A percentile compares a stretch with the other conserved stretches of the same genome.
Evolutionary conservation across 2,888 invertebrate genomes (phyloP).

Genomic region (Neoaliturus tenellus): DNA sequence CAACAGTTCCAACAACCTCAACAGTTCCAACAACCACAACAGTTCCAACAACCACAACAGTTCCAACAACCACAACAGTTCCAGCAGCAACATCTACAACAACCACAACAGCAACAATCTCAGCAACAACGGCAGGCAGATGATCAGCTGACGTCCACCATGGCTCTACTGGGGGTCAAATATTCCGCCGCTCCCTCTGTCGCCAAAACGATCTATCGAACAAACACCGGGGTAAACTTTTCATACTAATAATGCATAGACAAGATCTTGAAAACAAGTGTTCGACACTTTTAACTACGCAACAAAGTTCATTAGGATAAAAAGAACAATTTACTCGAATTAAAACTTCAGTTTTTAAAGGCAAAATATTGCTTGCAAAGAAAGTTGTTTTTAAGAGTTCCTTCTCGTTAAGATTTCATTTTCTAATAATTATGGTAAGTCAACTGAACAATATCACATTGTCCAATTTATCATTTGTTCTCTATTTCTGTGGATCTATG

Average conservation of each 20-base stretch:
- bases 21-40: neutral
- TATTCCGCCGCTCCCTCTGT: slow-evolving; percentile 29
- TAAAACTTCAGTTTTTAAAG: too few species aligned
- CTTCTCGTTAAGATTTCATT: too few species aligned
- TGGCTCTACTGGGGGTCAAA: slow-evolving; percentile 13
- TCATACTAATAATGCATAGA: slow-evolving; percentile 16
- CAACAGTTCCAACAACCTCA: neutral
- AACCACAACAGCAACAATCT: slow-evolving; percentile 44
- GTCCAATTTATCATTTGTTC: too few species aligned
- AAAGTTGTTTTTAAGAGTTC: too few species aligned
- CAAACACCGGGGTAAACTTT: slow-evolving; percentile 39
- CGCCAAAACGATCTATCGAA: slow-evolving; percentile 28
- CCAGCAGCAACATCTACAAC: slow-evolving; percentile 22
- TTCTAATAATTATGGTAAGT: too few species aligned
- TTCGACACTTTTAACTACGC: too few species aligned
- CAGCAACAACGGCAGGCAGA: slow-evolving; percentile 54
- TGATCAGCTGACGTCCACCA: slow-evolving; percentile 18
- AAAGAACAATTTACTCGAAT: too few species aligned
- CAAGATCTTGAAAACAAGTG: too few species aligned
- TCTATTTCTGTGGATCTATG: too few species aligned
- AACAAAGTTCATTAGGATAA: too few species aligned
- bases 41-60: neutral
- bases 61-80: slow-evolving; percentile 32
- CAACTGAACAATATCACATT: too few species aligned
- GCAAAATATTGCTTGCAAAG: too few species aligned